Base-by-base conservation (phyloP, 1,140 invertebrate species). In the Halyomorpha halys region DNA sequence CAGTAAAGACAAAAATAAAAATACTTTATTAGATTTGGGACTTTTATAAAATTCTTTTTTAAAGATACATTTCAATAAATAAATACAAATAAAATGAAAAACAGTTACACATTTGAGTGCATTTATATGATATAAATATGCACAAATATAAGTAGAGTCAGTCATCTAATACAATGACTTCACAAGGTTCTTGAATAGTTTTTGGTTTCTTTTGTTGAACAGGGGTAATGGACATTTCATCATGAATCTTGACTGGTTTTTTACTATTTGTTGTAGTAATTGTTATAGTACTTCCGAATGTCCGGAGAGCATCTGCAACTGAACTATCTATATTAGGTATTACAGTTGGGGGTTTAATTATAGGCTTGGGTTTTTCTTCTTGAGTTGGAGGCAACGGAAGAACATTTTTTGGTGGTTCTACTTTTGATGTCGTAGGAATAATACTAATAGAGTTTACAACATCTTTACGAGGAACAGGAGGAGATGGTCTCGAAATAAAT, bases 281-380 rank as follows among this genome's bases (percentile, higher is more conserved):
- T 14, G 65, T 66, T 4, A 66, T 66, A 34, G 44, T 66, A 56
- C 49, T 66, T 5, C 65, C 65, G 21, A 66, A 63, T n/a, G 44
- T 66, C n/a, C 61, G 45, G 9, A 66, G 54, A 13, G 65, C 45
- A 18, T 62, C 59, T 19, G 61, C 61, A 4, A 66, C 65, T 15
- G 25, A 49, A 23, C 25, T 49, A 47, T 66, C 65, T 16, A 66
- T 23, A 23, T 63, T 61, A n/a, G 65, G 49, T n/a, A 66, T 47
- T 11, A 54, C 59, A 45, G 11, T 59, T 3, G 30, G 13, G 9
- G 59, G 23, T 15, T 59, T 59, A 19, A 13, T 19, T 64, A 39
- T 34, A 1, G 16, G n/a, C 16, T 23, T 63, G 0, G 45, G 19
- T 18, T 49, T 18, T 21, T 49, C n/a, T 9, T 21, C 19, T 13